Evolutionary conservation across 2,113 vertebrate species (phyloP).

Genomic region (Myiozetetes cayanensis): DNA sequence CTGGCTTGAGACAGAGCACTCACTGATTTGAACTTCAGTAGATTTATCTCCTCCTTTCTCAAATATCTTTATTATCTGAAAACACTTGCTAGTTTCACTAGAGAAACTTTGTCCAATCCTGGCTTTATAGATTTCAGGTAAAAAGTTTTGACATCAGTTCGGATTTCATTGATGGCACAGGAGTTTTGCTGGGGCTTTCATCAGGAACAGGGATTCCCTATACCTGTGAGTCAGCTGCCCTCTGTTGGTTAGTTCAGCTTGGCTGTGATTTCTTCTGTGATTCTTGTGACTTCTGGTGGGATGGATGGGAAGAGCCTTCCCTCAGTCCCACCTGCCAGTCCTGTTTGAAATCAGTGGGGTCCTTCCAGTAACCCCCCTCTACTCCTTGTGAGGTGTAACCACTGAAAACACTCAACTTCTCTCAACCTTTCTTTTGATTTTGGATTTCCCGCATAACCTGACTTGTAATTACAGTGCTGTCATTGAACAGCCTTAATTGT

Average conservation of each 20-base stretch:
- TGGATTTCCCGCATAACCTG: background rate
- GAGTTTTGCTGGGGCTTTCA: background rate
- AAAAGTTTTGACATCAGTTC: background rate
- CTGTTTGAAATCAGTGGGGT: background rate
- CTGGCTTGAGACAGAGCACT: background rate
- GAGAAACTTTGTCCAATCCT: background rate
- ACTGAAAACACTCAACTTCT: background rate
- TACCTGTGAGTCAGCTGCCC: background rate
- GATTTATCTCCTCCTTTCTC: background rate
- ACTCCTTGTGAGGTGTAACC: fast-evolving
- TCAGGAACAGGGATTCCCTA: background rate
- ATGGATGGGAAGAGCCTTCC: background rate
- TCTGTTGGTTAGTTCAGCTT: background rate
- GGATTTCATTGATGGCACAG: background rate
- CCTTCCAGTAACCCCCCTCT: background rate
- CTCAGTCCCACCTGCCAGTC: background rate
- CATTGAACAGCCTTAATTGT: background rate
- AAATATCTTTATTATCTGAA: background rate
- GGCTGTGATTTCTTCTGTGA: background rate
- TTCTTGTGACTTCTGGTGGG: background rate
- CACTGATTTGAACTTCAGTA: background rate
- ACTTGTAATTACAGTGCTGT: background rate
- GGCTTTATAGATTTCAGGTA: background rate
- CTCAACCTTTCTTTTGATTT: background rate
- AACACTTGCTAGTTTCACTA: background rate